Conservation (phyloP, 2,113 vertebrate genomes). For the Todiramphus saurophagus region DNA sequence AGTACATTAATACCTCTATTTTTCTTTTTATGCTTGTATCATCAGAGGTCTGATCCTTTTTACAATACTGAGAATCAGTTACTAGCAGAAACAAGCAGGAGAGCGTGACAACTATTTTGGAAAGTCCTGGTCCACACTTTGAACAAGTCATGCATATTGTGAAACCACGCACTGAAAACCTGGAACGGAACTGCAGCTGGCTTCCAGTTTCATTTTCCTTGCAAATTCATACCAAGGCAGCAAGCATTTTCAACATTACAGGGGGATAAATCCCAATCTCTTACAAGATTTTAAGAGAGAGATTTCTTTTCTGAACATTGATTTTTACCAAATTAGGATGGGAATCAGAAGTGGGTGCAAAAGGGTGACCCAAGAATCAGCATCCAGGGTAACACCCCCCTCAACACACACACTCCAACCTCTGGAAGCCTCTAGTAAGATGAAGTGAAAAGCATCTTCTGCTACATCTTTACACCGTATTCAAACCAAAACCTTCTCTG, state of each 20-base stretch:
- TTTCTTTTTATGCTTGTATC: neutral
- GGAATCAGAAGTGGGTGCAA: neutral
- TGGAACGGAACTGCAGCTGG: neutral
- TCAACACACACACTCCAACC: neutral
- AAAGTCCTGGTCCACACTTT: neutral
- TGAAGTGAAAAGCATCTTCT: accelerated
- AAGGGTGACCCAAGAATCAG: neutral
- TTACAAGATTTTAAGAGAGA: neutral
- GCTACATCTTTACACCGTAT: neutral
- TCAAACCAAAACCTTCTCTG: neutral
- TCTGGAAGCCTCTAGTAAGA: neutral
- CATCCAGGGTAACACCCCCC: neutral
- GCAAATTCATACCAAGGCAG: neutral
- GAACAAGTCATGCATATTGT: neutral
- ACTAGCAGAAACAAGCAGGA: neutral
- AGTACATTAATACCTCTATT: neutral
- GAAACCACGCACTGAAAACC: neutral
- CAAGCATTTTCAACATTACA: neutral
- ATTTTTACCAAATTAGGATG: neutral
- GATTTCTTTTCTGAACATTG: neutral
- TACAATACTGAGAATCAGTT: neutral
- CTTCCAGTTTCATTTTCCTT: neutral
- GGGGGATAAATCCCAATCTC: neutral
- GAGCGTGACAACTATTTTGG: neutral
- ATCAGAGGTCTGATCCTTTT: neutral